Percentiles rank a stretch among this genome's conserved stretches.
Conservation (phyloP, 1,140 invertebrate species). For the Bombus huntii region DNA sequence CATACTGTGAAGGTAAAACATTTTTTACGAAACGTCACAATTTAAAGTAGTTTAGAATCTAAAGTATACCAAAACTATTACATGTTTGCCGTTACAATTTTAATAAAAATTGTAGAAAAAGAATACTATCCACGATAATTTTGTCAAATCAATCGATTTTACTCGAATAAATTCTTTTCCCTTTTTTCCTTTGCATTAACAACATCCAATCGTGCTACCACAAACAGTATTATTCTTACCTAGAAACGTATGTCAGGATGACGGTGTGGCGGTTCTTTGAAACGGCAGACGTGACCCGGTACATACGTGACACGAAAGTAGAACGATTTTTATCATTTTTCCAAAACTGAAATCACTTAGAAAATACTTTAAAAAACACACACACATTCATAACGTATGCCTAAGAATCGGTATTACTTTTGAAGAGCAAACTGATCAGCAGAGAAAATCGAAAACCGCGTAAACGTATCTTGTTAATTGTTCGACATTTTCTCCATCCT, state of each 20-base stretch:
- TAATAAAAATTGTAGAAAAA: not conserved
- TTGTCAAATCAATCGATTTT: not conserved
- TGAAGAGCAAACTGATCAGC: not conserved
- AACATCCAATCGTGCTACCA: too few species aligned
- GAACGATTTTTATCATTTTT: conserved; percentile 19
- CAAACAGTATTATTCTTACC: not conserved
- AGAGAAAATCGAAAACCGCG: not conserved
- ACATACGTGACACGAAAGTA: conserved; percentile 11
- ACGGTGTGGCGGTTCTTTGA: not conserved
- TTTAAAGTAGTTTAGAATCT: not conserved
- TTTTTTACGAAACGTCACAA: too few species aligned
- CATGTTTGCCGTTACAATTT: not conserved
- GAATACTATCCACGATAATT: not conserved
- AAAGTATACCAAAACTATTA: not conserved
- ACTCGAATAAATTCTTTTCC: not conserved
- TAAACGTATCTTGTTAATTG: not conserved
- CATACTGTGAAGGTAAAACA: too few species aligned
- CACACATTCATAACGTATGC: too few species aligned
- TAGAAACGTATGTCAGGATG: not conserved
- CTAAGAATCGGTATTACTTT: not conserved
- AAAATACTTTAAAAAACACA: not conserved
- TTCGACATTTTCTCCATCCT: not conserved
- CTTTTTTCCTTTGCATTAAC: not conserved
- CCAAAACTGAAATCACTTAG: not conserved
- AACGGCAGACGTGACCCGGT: not conserved